These are phyloP conservation scores for Falcaria lacertinaria DNA, from an alignment of 2,888 invertebrate species.

Conservation along the genomic window DNA sequence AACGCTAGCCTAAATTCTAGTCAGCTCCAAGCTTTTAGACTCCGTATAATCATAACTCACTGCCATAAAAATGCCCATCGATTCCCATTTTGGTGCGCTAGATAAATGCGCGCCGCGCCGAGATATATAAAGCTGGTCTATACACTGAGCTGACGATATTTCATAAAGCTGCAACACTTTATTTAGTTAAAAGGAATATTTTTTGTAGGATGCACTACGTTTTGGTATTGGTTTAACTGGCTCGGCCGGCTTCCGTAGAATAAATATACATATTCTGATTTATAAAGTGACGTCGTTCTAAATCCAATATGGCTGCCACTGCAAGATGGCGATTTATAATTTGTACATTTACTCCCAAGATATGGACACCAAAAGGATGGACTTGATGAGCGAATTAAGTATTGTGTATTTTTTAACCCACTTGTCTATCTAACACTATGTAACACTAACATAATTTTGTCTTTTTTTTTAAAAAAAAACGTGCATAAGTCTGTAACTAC, in stretches of 20 bases:
- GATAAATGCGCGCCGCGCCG: slow-evolving; percentile 35
- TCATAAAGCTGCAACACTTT: slow-evolving; percentile 39
- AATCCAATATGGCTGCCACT: no score
- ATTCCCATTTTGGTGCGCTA: slow-evolving; percentile 18
- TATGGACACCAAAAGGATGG: no score
- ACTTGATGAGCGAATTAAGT: no score
- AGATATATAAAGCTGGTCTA: slow-evolving; percentile 32
- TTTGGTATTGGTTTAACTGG: background rate
- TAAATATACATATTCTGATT: background rate
- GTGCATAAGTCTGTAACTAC: no score
- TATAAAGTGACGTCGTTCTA: no score
- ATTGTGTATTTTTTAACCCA: no score
- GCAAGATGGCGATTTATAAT: no score
- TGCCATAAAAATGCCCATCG: slow-evolving; percentile 33
- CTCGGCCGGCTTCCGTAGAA: background rate
- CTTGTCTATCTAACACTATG: no score
- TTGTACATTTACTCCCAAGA: no score
- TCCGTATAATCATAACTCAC: slow-evolving; percentile 25
- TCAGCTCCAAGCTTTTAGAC: background rate
- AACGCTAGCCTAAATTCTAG: background rate
- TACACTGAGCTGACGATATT: slow-evolving; percentile 38
- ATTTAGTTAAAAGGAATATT: slow-evolving; percentile 29
- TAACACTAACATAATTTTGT: no score
- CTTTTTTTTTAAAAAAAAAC: no score
- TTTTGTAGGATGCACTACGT: slow-evolving; percentile 16